Percentiles rank a stretch among this genome's conserved stretches.
These are phyloP conservation scores for Peromyscus leucopus DNA, from an alignment of 2,113 vertebrate species.

Conservation along the genomic window DNA sequence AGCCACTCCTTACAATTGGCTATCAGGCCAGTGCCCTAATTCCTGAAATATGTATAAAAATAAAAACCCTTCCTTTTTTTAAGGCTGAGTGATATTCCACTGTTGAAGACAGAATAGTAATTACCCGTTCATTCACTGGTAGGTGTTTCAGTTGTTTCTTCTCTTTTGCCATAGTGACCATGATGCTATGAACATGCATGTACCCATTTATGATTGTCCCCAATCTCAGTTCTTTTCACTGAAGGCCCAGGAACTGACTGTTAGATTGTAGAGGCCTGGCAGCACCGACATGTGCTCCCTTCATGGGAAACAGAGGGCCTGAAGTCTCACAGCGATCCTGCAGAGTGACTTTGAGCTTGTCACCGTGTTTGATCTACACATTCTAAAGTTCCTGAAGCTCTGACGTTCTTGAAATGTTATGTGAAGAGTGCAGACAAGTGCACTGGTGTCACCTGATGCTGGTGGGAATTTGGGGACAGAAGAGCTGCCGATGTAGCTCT, in stretches of 20 bases:
- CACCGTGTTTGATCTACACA: neutral
- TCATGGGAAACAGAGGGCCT: neutral
- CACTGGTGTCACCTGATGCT: neutral
- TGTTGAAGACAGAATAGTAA: neutral
- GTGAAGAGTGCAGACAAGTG: neutral
- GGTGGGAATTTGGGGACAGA: neutral
- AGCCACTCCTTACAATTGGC: no score
- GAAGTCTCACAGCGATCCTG: neutral
- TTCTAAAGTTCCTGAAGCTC: neutral
- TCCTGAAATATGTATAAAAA: neutral
- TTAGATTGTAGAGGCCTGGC: neutral
- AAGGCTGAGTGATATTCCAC: neutral
- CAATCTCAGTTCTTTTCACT: neutral
- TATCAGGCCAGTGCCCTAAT: no score
- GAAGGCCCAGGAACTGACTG: neutral
- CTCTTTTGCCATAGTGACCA: neutral
- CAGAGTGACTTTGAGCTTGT: neutral
- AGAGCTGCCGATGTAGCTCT: neutral
- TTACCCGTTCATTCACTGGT: neutral
- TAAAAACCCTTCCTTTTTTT: neutral
- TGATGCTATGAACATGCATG: neutral
- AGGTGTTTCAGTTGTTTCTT: neutral
- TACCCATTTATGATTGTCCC: neutral
- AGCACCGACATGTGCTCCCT: accelerated
- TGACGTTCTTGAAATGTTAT: neutral